A percentile compares a stretch with the other conserved stretches of the same genome.
phyloP scores from a whole-genome alignment of 2,888 invertebrate genomes.

The Drosophila flavopinicola region DNA sequence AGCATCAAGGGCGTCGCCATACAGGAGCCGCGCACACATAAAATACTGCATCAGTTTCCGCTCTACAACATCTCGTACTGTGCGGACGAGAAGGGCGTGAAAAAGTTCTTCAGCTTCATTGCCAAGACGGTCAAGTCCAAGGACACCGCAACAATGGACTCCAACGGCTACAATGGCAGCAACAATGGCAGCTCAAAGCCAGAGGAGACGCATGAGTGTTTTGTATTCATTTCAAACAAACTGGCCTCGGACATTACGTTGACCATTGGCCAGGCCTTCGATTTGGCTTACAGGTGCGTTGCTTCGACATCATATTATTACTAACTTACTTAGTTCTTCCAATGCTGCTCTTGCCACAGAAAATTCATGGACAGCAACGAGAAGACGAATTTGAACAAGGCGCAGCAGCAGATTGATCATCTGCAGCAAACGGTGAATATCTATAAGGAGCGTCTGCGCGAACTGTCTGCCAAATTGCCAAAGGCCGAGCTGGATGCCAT shows the following conservation, averaged over 20 bases:
- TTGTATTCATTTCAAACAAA: constrained; percentile 98
- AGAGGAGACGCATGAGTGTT: constrained; percentile 95
- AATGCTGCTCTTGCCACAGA: constrained; percentile 84
- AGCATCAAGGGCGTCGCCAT: constrained; percentile 98
- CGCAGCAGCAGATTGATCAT: constrained; percentile 94
- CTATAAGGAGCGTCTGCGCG: constrained; percentile 92
- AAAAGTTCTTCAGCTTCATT: constrained; percentile 92
- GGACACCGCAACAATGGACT: constrained; percentile 46
- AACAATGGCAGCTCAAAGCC: constrained; percentile 51
- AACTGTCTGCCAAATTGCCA: constrained; percentile 85
- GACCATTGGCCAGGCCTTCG: constrained; percentile 99
- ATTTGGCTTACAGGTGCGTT: constrained; percentile 94
- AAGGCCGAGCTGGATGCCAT: constrained; percentile 84
- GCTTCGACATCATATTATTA: too few species aligned
- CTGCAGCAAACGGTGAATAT: constrained; percentile 93
- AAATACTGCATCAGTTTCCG: constrained; percentile 96
- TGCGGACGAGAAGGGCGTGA: constrained; percentile 99
- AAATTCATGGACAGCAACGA: constrained; percentile 96
- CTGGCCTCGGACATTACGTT: constrained; percentile 98
- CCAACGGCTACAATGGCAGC: constrained; percentile 50
- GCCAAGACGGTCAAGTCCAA: constrained; percentile 80
- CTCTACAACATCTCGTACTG: constrained; percentile 99
- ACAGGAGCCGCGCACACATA: constrained; percentile 90
- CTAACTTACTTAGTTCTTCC: not conserved
- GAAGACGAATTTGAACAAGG: constrained; percentile 94